These are phyloP conservation scores for Corythaixoides concolor DNA, from an alignment of 2,113 vertebrate genomes.

Conservation along the genomic window DNA sequence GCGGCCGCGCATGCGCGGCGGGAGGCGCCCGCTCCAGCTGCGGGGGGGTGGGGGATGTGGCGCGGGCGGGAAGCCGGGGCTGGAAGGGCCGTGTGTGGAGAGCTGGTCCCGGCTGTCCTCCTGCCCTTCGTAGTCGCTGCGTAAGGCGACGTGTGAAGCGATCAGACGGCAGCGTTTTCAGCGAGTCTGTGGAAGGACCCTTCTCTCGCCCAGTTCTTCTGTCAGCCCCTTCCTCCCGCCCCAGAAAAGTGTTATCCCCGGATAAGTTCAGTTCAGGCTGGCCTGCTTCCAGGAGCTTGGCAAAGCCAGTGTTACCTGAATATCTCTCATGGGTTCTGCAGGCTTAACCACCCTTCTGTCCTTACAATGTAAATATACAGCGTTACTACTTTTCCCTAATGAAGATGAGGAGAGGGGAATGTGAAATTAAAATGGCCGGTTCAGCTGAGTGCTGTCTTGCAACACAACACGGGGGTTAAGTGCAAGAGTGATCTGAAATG, in stretches of 20 bases:
- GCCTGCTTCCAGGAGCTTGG: rapidly evolving
- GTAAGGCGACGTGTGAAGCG: neutral
- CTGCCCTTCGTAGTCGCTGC: rapidly evolving
- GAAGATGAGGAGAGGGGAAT: rapidly evolving
- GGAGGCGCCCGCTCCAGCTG: rapidly evolving
- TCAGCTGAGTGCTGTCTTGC: neutral
- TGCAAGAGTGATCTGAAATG: no score
- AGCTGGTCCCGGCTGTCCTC: no score
- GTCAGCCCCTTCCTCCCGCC: no score
- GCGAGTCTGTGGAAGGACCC: neutral
- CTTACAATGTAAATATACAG: rapidly evolving
- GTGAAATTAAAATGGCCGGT: neutral
- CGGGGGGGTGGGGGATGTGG: rapidly evolving
- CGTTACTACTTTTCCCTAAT: neutral
- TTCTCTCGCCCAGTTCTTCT: rapidly evolving
- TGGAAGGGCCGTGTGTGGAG: no score
- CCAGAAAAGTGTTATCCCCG: rapidly evolving
- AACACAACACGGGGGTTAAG: rapidly evolving
- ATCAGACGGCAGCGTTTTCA: rapidly evolving
- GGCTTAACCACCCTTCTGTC: neutral
- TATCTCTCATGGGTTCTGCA: neutral
- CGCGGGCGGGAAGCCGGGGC: neutral
- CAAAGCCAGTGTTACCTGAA: neutral
- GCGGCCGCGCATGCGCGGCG: neutral
- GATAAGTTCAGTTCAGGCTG: neutral